Evolutionary conservation across 30 jellyfish, hydroid and myxozoan genomes (phyloP), one percentile per base, ranked within the genome.

Genomic region (Chrysaora quinquecirrha): DNA sequence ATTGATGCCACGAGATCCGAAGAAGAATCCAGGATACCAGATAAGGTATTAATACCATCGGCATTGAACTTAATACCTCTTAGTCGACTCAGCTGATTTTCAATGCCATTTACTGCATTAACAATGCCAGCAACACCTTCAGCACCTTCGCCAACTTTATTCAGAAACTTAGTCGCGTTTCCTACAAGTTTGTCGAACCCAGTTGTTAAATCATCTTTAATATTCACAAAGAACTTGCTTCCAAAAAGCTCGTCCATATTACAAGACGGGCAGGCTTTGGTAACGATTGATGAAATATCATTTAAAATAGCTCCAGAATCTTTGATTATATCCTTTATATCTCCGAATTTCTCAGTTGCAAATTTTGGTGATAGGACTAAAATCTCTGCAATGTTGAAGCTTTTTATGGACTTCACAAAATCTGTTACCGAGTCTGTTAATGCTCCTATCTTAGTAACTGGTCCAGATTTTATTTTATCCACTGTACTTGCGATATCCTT

Each of bases 391-490:
- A 93, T 54, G 68, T 93, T 79, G 75, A 84, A 87, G 38, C 76
- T 80, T 48, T 87, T 80, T 70, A 93, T n/a, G 29, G 90, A 71
- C 31, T 84, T 80, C 16, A 93, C 91, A 35, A 93, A 86, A 2
- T 81, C 95, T 33, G 82, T 78, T 14, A 95, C 35, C 4, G 91
- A 71, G 83, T 93, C 98, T 18, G 93, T 87, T 48, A 93, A 61
- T 10, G 90, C 90, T 33, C 98, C 98, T 23, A 93, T 87, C 64
- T 86, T 86, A 0, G 82, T 83, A 43, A 93, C 96, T 11, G 98
- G 98, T 16, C 98, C 98, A 0, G 86, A 52, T 54, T 87, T 75
- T 25, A 93, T 81, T 12, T 25, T 65, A 29, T 86, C 83, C 20
- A 87, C 87, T 3, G 97, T 93, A 4, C 35, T 48, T 1, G 87